Percentiles rank a stretch among this genome's conserved stretches.
These are phyloP conservation scores for Drosophila demipolita DNA, from an alignment of 2,888 invertebrate genomes.

Conservation along the genomic window DNA sequence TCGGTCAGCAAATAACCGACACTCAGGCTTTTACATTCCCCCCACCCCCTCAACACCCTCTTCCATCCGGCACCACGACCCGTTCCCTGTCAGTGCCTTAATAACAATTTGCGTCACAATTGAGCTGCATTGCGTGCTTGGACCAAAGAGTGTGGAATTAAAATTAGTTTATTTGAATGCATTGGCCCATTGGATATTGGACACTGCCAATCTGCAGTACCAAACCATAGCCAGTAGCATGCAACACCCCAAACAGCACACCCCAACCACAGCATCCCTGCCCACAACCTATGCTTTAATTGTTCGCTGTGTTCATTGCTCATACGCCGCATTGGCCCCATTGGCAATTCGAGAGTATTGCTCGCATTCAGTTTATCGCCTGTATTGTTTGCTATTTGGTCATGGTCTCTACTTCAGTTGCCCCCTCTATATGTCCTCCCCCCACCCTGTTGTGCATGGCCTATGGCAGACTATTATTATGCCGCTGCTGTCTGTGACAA, in stretches of 20 bases:
- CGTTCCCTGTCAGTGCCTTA: slow-evolving; percentile 15
- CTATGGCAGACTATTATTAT: slow-evolving; percentile 49
- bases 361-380: slow-evolving; percentile 60
- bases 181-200: slow-evolving; percentile 49
- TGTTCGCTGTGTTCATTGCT: slow-evolving; percentile 55
- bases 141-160: slow-evolving; percentile 68
- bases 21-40: not conserved
- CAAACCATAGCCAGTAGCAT: not conserved
- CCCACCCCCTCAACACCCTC: no score
- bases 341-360: slow-evolving; percentile 28
- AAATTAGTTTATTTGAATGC: slow-evolving; percentile 76
- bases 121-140: slow-evolving; percentile 73
- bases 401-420: slow-evolving; percentile 36
- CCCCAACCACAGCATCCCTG: no score
- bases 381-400: slow-evolving; percentile 55
- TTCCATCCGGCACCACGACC: not conserved
- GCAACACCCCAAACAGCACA: not conserved
- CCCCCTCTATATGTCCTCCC: not conserved
- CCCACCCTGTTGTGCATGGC: not conserved
- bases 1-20: slow-evolving; percentile 15
- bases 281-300: slow-evolving; percentile 28
- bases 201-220: slow-evolving; percentile 20
- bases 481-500: slow-evolving; percentile 60
- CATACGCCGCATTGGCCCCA: slow-evolving; percentile 60
- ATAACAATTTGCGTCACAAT: slow-evolving; percentile 62